Evolutionary conservation across 2,888 invertebrate genomes (phyloP).

Genomic region (Smittia sp.): DNA sequence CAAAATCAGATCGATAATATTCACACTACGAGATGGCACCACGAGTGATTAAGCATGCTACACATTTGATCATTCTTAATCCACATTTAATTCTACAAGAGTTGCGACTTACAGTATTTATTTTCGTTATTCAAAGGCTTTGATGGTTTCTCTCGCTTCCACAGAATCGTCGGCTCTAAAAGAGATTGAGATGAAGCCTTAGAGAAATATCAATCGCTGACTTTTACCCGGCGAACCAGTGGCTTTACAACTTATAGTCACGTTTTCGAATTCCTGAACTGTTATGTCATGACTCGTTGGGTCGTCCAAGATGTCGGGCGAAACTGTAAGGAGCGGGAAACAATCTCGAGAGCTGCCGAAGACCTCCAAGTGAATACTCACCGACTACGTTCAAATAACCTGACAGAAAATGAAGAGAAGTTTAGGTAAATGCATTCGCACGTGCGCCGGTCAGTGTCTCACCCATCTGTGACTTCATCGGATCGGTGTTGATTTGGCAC

Average conservation of each 20-base stretch:
- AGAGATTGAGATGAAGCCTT: not conserved
- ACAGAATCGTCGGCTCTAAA: constrained; percentile 71
- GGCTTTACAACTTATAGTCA: constrained; percentile 83
- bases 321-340: constrained; percentile 46
- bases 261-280: constrained; percentile 81
- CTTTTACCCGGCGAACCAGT: constrained; percentile 72
- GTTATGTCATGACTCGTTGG: constrained; percentile 83
- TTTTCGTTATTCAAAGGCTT: constrained; percentile 53
- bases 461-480: constrained; percentile 87
- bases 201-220: no score
- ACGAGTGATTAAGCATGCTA: no score
- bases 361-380: constrained; percentile 53
- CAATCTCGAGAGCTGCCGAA: not conserved
- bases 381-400: constrained; percentile 78
- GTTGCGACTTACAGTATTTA: constrained; percentile 42
- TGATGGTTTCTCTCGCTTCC: constrained; percentile 75
- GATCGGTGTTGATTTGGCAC: constrained; percentile 84
- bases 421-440: no score
- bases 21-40: no score
- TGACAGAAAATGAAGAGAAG: no score
- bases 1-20: not conserved
- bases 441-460: no score
- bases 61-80: not conserved
- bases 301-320: constrained; percentile 82
- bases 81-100: not conserved